phyloP scores from a whole-genome alignment of 1,140 invertebrate genomes.

The Agrypnia vestita region DNA sequence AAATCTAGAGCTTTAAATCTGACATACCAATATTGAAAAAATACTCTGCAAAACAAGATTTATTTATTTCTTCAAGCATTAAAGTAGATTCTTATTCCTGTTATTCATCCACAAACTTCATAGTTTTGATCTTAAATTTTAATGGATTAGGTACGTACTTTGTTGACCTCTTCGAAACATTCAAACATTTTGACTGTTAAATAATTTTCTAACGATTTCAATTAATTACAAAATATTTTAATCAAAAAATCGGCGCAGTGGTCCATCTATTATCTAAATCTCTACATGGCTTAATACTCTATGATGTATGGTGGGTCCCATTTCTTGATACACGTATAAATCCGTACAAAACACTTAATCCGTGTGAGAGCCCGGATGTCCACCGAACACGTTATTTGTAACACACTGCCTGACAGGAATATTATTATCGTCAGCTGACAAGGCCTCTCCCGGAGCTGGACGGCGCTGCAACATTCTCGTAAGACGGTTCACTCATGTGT shows the following conservation, averaged over 20 bases:
- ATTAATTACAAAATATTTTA: neutral
- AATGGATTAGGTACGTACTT: too few relatives aligned
- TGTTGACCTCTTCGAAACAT: too few relatives aligned
- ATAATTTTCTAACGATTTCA: too few relatives aligned
- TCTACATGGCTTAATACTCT: slow-evolving; percentile 51
- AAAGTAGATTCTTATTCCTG: too few relatives aligned
- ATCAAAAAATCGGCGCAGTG: slow-evolving; percentile 19
- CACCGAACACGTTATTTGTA: slow-evolving; percentile 25
- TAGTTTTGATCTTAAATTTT: too few relatives aligned
- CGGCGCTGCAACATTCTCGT: slow-evolving; percentile 1
- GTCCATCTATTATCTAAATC: slow-evolving; percentile 48
- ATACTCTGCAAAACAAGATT: too few relatives aligned
- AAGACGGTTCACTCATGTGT: slow-evolving; percentile 24
- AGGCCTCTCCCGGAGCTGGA: slow-evolving; percentile 12
- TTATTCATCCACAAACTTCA: too few relatives aligned
- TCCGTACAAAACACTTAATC: slow-evolving; percentile 45
- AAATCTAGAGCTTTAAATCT: too few relatives aligned
- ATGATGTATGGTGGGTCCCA: slow-evolving; percentile 52
- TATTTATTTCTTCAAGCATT: too few relatives aligned
- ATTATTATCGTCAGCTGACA: slow-evolving; percentile 31
- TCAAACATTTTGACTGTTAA: too few relatives aligned
- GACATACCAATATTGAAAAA: too few relatives aligned
- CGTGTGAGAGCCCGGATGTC: slow-evolving; percentile 32
- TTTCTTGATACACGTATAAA: slow-evolving; percentile 46
- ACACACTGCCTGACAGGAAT: slow-evolving; percentile 28